Base-by-base conservation (phyloP, 2,888 invertebrate genomes). In the Pachydiplax longipennis region DNA sequence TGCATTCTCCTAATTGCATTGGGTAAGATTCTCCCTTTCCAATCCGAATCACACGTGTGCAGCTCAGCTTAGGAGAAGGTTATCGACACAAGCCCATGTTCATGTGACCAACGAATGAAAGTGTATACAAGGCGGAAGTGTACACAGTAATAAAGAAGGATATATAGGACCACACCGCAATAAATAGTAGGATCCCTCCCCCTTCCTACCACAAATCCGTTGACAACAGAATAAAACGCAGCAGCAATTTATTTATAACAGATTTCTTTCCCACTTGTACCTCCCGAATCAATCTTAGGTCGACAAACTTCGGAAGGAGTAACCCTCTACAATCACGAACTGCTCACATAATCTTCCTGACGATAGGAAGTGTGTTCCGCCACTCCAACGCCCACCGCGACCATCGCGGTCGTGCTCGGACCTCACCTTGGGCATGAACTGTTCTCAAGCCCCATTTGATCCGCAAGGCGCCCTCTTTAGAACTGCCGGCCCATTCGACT, bases 361-460 rank as follows among this genome's bases (percentile, higher is more conserved):
- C 87, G 73, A 31, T 73, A 61, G 37, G 25, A 13, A 6, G 31
- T 25, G 73, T 58, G 31, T 35, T 25, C 53, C 58, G 13, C 48
- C 58, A n/a, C 22, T 73, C 25, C 0, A 25, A 25, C 35, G 53
- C 83, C 83, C 81, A 40, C 25, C 35, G 13, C 82, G 87, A 37
- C 87, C 61, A 87, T 61, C 87, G 61, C 61, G 61, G 58, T 58
- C 83, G 83, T 83, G 83, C 83, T 83, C 53, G 58, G 87, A 61
- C 87, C 61, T 61, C 87, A 40, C 61, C 35, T 37, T 65, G 58
- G 58, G 87, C 35, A 65, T 61, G 58, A 83, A 83, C 35, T 58
- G 53, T 25, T 35, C 83, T 4, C 37, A 37, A 83, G 61, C 58
- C 87, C 65, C 61, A 87, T 87, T 87, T 87, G 35, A 61, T 61